Evolutionary conservation across 2,113 vertebrate species (phyloP).

Genomic region (Nerophis lumbriciformis): DNA sequence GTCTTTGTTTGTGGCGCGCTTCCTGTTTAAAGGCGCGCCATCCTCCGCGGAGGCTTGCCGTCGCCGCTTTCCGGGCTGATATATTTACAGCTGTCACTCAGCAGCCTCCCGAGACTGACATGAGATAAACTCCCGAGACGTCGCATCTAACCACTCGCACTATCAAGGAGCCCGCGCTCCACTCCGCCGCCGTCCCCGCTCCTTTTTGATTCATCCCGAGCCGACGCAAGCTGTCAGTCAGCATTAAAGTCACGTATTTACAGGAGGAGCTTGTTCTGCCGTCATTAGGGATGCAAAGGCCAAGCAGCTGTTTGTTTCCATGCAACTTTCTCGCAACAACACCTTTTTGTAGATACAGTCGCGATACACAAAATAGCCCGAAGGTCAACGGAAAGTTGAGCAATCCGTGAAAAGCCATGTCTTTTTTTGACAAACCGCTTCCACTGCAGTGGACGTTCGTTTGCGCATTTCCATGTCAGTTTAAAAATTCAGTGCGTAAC

Average conservation of each 20-base stretch:
- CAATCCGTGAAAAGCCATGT: too few relatives aligned
- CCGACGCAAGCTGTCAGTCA: constrained; percentile 69
- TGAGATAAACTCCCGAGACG: constrained; percentile 63
- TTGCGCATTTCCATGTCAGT: too few relatives aligned
- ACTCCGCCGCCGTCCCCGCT: constrained; percentile 42
- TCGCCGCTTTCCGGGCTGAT: constrained; percentile 47
- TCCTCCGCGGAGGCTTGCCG: constrained; percentile 49
- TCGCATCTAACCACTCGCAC: constrained; percentile 58
- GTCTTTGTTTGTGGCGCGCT: constrained; percentile 51
- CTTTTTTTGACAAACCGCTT: too few relatives aligned
- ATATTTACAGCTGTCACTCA: constrained; percentile 73
- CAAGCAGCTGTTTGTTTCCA: constrained; percentile 12
- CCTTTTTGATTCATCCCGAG: constrained; percentile 74
- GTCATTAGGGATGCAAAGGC: constrained; percentile 70
- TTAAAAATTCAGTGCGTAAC: too few relatives aligned
- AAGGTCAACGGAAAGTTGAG: too few relatives aligned
- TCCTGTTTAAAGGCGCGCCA: constrained; percentile 44
- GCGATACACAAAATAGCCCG: too few relatives aligned
- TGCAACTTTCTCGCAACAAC: too few relatives aligned
- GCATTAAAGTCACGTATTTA: constrained; percentile 69
- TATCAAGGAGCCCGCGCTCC: constrained; percentile 65
- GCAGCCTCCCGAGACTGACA: constrained; percentile 57
- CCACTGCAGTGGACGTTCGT: too few relatives aligned
- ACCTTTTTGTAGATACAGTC: too few relatives aligned
- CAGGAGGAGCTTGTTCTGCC: constrained; percentile 56